Evolutionary conservation across 2,113 vertebrate species (phyloP), one percentile per base, ranked within the genome.

Genomic region (Caranx melampygus): DNA sequence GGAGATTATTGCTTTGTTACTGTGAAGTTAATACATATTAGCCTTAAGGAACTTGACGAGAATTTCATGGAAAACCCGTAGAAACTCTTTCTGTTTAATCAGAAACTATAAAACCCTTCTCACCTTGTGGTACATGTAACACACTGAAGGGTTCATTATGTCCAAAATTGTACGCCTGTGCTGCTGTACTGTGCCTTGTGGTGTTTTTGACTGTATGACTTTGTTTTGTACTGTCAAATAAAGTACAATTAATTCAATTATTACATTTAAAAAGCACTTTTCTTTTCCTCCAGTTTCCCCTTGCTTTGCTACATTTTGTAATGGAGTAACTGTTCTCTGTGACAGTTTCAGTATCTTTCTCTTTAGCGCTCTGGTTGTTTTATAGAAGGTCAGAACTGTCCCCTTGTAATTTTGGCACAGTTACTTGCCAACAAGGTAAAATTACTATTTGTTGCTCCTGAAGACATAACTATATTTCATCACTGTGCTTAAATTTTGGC

Each of bases 201-300:
- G 40, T 89, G 89, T 91, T 90, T 89, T 78, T 79, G 80, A 86
- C 71, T 85, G 79, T 90, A 91, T 88, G 59, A 86, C 79, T 84
- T 90, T 87, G 82, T 82, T 92, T 92, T 90, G 86, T 87, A 91
- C 82, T 61, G 89, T 92, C 84, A 75, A 86, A 90, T 87, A 88
- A 92, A 90, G 80, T 90, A 78, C 64, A 45, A 77, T 75, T 75
- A 74, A 87, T 88, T 55, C 21, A 76, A 81, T 78, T 67, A 66
- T 57, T 65, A 57, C 33, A 66, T 79, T 82, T 65, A 44, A 76
- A 82, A 70, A 52, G 35, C 37, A 37, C 37, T 64, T 61, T 68
- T 31, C 26, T 65, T 45, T 34, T 0, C 35, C 7, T 37, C 7
- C 35, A 5, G 35, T 7, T 7, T 37, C 35, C 7, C 7, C 35